These are phyloP conservation scores for Drosophila subpulchrella DNA, from an alignment of 1,140 invertebrate genomes.

Conservation along the genomic window DNA sequence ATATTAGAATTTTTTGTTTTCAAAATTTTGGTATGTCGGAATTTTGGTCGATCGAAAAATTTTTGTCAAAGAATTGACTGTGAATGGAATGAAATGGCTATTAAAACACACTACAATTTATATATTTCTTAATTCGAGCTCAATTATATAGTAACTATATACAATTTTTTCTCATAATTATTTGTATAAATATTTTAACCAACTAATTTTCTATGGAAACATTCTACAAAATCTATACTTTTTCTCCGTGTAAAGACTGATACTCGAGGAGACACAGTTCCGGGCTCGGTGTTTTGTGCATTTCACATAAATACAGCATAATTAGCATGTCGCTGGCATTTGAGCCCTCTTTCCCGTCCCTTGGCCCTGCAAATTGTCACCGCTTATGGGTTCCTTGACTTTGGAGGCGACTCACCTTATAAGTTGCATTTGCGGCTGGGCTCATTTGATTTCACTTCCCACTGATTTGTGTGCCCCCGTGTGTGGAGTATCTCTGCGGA, in stretches of 20 bases:
- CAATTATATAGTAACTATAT: too few relatives aligned
- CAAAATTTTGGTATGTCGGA: too few relatives aligned
- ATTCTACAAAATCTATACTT: neutral
- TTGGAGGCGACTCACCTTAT: conserved; percentile 29
- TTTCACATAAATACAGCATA: conserved; percentile 70
- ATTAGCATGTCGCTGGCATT: conserved; percentile 68
- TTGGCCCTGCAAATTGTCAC: conserved; percentile 56
- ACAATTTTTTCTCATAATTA: neutral
- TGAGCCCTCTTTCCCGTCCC: conserved; percentile 12
- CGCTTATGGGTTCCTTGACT: conserved; percentile 77
- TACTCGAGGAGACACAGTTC: conserved; percentile 33
- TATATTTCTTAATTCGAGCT: too few relatives aligned
- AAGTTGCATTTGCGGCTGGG: conserved; percentile 37
- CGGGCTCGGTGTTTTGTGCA: conserved; percentile 44
- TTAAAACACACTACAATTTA: too few relatives aligned
- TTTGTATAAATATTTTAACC: neutral
- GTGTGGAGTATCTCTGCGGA: conserved; percentile 20
- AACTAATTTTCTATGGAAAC: neutral
- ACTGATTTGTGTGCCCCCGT: conserved; percentile 39
- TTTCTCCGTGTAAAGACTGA: conserved; percentile 15
- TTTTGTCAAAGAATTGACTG: too few relatives aligned
- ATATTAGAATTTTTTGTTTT: too few relatives aligned
- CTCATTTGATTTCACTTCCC: conserved; percentile 73
- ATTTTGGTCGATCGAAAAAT: too few relatives aligned
- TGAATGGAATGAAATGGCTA: too few relatives aligned